Evolutionary conservation across 2,888 invertebrate genomes (phyloP).

Genomic region (Cantharis rustica): DNA sequence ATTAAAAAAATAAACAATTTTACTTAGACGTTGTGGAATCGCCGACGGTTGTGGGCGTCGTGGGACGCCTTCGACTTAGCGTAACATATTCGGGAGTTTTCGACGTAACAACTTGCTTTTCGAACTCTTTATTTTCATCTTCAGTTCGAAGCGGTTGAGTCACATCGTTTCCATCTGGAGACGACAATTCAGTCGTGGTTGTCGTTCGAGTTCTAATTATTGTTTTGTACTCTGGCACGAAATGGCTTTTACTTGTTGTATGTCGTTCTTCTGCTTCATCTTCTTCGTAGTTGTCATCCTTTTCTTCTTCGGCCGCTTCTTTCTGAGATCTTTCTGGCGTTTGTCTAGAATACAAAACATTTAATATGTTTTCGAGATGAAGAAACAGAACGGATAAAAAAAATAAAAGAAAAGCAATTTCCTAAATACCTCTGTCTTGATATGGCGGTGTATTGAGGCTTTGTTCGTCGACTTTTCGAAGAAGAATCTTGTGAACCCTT

Average conservation of each 20-base stretch:
- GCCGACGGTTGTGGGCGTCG: conserved; percentile 25
- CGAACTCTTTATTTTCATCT: conserved; percentile 1
- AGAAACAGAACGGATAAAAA: too few species aligned
- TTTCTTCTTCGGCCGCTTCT: conserved; percentile 38
- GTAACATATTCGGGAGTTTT: conserved; percentile 65
- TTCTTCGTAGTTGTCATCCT: conserved; percentile 37
- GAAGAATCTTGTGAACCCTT: conserved; percentile 56
- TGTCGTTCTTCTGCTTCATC: conserved; percentile 10
- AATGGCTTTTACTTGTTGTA: not conserved
- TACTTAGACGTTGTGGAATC: conserved; percentile 25
- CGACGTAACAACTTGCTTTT: not conserved
- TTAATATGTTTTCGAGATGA: not conserved
- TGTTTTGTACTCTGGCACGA: conserved; percentile 68
- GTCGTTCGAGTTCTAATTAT: conserved; percentile 67
- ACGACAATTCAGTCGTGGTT: conserved; percentile 38
- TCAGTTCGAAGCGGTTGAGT: not conserved
- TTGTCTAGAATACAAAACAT: conserved; percentile 34
- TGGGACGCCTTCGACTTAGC: conserved; percentile 53
- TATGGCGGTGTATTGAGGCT: conserved; percentile 54
- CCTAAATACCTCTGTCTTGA: conserved; percentile 46
- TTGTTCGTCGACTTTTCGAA: conserved; percentile 54
- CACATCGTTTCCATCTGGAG: conserved; percentile 14
- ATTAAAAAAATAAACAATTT: not conserved
- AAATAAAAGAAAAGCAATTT: not conserved
- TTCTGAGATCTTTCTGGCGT: conserved; percentile 39